Conservation (phyloP, 2,888 invertebrate species). For the Argyresthia albistria region DNA sequence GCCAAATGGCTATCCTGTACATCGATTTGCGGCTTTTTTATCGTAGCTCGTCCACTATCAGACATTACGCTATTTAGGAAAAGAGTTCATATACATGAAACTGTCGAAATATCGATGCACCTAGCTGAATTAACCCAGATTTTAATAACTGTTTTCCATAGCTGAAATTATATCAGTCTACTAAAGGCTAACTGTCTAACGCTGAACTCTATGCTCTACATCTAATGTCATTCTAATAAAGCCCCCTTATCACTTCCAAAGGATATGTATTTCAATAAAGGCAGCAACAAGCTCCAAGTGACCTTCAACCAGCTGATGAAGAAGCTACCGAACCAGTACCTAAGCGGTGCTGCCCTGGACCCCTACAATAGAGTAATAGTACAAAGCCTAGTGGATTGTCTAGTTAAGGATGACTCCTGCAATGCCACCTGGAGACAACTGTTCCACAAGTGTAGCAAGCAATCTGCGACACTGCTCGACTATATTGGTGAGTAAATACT, state of each 20-base stretch:
- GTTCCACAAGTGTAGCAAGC: constrained; percentile 76
- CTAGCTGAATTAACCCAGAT: too few relatives aligned
- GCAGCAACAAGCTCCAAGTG: constrained; percentile 61
- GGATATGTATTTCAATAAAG: constrained; percentile 58
- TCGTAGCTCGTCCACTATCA: too few relatives aligned
- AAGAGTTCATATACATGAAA: too few relatives aligned
- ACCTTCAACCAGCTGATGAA: constrained; percentile 77
- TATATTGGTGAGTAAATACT: constrained; percentile 55
- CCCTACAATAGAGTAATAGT: constrained; percentile 69
- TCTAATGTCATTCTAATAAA: neutral
- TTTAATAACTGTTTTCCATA: too few relatives aligned
- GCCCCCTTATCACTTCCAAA: constrained; percentile 20
- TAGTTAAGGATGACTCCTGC: constrained; percentile 74
- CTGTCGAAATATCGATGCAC: too few relatives aligned
- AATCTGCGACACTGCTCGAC: constrained; percentile 76
- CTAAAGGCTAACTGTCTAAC: too few relatives aligned
- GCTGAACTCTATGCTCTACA: too few relatives aligned
- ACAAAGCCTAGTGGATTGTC: constrained; percentile 73
- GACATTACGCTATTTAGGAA: too few relatives aligned
- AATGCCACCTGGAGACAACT: constrained; percentile 78
- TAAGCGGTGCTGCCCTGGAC: constrained; percentile 52
- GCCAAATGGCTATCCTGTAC: too few relatives aligned
- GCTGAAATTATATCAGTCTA: too few relatives aligned
- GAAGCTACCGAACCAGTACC: constrained; percentile 69
- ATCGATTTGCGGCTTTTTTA: too few relatives aligned